Conservation (phyloP, 2,113 vertebrate species). For the Podilymbus podiceps region DNA sequence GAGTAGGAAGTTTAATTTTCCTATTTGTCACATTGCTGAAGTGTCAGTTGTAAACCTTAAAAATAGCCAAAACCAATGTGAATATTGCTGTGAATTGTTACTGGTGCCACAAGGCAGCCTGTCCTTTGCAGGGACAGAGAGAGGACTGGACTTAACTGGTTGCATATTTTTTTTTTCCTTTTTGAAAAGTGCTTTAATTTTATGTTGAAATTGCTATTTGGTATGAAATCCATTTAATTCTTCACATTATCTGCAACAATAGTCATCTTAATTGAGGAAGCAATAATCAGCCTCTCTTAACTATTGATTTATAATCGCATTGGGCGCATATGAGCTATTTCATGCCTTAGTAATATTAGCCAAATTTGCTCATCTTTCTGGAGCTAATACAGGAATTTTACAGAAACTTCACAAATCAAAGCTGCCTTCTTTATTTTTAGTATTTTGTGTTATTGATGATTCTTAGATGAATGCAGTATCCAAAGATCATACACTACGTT, state of each 20-base stretch:
- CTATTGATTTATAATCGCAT: not conserved
- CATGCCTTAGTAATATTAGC: not conserved
- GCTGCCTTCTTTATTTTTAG: not conserved
- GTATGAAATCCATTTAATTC: not conserved
- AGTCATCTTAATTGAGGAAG: not conserved
- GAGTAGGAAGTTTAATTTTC: not conserved
- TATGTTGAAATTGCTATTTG: not conserved
- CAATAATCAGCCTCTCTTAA: not conserved
- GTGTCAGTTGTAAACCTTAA: not conserved
- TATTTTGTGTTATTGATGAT: not conserved
- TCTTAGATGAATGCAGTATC: not conserved
- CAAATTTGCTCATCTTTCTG: not conserved
- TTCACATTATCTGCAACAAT: not conserved
- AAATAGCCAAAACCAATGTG: not conserved
- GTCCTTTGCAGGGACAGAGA: not conserved
- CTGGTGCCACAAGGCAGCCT: not conserved
- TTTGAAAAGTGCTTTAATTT: not conserved
- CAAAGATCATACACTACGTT: not conserved
- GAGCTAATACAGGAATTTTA: not conserved
- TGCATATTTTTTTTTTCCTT: not conserved
- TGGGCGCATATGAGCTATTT: not conserved
- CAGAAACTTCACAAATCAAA: not conserved
- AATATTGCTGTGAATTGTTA: not conserved
- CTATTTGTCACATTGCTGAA: not conserved
- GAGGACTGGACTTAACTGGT: not conserved